Evolutionary conservation across 2,113 vertebrate species (phyloP).

Genomic region (Lycocorax pyrrhopterus): DNA sequence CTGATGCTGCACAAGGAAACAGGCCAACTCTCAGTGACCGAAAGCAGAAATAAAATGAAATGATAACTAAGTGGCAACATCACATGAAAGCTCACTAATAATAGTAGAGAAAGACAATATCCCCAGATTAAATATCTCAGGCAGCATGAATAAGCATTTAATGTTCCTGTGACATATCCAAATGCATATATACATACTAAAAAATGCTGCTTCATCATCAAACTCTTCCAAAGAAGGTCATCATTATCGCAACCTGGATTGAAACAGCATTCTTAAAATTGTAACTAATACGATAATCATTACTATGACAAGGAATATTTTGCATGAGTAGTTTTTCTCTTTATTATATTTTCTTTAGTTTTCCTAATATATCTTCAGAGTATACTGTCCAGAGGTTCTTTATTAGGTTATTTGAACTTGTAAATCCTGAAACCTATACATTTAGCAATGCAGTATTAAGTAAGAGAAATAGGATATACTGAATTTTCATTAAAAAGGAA

Average conservation of each 20-base stretch:
- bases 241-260: fast-evolving
- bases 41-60: slow-evolving; percentile 34
- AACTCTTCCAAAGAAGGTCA: not conserved
- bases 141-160: slow-evolving; percentile 42
- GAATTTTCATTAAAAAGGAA: not conserved
- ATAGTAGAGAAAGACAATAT: slow-evolving; percentile 29
- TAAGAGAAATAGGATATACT: not conserved
- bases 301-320: not conserved
- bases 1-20: slow-evolving; percentile 18
- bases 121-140: not conserved
- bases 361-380: not conserved
- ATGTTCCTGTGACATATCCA: not conserved
- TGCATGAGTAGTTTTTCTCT: not conserved
- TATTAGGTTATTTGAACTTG: not conserved
- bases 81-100: slow-evolving; percentile 5
- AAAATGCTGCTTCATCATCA: not conserved
- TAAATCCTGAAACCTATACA: not conserved
- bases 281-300: not conserved
- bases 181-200: not conserved
- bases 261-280: not conserved
- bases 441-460: not conserved
- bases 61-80: not conserved
- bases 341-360: not conserved
- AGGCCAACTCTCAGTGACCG: not conserved
- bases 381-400: not conserved